Base-by-base conservation (phyloP, 2,888 invertebrate genomes). In the Trichopoda pennipes region DNA sequence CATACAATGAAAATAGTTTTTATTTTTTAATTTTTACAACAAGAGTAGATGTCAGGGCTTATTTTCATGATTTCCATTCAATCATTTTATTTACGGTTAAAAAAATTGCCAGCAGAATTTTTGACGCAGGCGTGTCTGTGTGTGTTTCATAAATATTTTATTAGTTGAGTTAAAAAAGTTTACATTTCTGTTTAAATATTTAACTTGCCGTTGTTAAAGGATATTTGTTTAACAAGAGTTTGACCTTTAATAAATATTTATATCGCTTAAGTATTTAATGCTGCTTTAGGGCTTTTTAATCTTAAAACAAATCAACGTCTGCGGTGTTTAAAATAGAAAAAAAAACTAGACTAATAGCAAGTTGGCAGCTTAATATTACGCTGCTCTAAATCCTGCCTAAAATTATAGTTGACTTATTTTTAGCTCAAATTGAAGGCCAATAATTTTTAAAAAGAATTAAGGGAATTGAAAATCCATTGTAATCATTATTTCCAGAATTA, bases 51-150 rank as follows among this genome's bases (percentile, higher is more conserved):
- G 63, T 32, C 38, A 19, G 38, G 17, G 47, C 35, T 74, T 56
- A 49, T 64, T 74, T 74, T 56, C 23, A 47, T 58, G 49, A 49
- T 23, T 66, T 58, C 28, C 49, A 38, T 58, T 58, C 58, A 58
- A 51, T 42, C 19, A 66, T 49, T 75, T 44, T 66, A 58, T 28
- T 75, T 49, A 28, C 42, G 49, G 53, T 42, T 19, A 38, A 42
- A 53, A 56, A 58, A 17, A 28, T 28, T 14, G 32, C 32, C 6
- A 47, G 14, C 56, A 47, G 9, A 44, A 66, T 2, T 55, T 12
- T 42, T 53, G 23, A 17, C 32, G n/a, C 35, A 16, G 7, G 44
- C 21, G 32, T 2, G 19, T 2, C 16, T 44, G 44, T 44, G 44
- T 44, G 14, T 44, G n/a, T 44, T 17, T 17, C 3, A 49, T 38